These are phyloP conservation scores for Brienomyrus longianalis DNA, from an alignment of 2,113 vertebrate species.

Conservation along the genomic window DNA sequence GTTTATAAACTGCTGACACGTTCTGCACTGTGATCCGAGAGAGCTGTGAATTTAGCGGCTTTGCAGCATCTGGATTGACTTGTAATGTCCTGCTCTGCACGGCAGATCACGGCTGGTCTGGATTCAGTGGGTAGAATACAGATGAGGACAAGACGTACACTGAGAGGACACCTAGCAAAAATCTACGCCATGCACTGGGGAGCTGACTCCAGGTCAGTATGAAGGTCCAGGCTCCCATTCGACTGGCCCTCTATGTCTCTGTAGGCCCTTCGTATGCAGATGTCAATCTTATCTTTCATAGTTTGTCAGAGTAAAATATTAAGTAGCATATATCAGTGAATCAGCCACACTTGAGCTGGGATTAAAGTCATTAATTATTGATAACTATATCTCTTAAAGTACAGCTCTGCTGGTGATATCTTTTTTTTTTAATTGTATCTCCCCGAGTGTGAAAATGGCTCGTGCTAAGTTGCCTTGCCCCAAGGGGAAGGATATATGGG, in stretches of 20 bases:
- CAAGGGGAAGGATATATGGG: neutral
- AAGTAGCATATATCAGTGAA: neutral
- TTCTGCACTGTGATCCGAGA: neutral
- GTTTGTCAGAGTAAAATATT: neutral
- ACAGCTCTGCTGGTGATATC: neutral
- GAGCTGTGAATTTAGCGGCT: neutral
- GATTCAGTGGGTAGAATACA: slow-evolving; percentile 94
- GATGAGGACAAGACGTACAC: slow-evolving; percentile 90
- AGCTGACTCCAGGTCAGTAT: slow-evolving; percentile 83
- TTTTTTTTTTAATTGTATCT: neutral
- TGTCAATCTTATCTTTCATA: neutral
- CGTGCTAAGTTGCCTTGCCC: neutral
- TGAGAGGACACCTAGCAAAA: slow-evolving; percentile 93
- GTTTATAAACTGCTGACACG: neutral
- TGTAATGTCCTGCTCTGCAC: slow-evolving; percentile 46
- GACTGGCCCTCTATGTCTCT: neutral
- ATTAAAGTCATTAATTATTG: neutral
- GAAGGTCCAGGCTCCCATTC: neutral
- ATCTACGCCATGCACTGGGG: slow-evolving; percentile 99
- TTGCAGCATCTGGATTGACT: neutral
- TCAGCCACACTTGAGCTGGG: neutral
- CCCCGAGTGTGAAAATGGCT: neutral
- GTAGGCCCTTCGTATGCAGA: neutral
- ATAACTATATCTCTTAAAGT: neutral
- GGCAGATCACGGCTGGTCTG: slow-evolving; percentile 90